Evolutionary conservation across 2,888 invertebrate genomes (phyloP).

Genomic region (Allolobophora icterica): DNA sequence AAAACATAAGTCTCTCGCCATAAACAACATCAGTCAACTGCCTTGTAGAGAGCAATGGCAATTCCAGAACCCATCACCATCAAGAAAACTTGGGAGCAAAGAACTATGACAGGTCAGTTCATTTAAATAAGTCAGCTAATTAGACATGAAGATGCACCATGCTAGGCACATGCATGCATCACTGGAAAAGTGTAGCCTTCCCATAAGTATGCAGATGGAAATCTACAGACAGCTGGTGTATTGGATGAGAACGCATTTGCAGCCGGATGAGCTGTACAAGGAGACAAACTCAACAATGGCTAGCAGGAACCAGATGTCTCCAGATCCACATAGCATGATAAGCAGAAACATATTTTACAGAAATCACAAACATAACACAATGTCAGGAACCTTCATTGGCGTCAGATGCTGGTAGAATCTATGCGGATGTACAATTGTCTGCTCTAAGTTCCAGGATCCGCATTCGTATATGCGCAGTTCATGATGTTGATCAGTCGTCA

Average conservation of each 20-base stretch:
- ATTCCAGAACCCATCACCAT: too few relatives aligned
- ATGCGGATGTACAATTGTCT: slow-evolving; percentile 64
- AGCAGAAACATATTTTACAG: neutral
- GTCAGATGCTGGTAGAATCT: slow-evolving; percentile 66
- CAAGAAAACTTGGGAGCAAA: too few relatives aligned
- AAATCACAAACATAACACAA: neutral
- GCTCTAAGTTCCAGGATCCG: slow-evolving; percentile 62
- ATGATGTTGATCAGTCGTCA: slow-evolving; percentile 65
- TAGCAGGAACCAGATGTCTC: neutral
- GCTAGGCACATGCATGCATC: too few relatives aligned
- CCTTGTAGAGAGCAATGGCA: too few relatives aligned
- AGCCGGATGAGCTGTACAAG: neutral
- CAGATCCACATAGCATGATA: neutral
- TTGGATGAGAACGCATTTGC: neutral
- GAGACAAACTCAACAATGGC: neutral
- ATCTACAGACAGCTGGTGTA: neutral
- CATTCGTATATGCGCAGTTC: slow-evolving; percentile 62
- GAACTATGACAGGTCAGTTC: too few relatives aligned
- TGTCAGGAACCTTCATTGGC: slow-evolving; percentile 61
- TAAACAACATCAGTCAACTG: too few relatives aligned
- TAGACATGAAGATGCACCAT: too few relatives aligned
- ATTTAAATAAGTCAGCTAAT: too few relatives aligned
- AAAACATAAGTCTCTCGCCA: too few relatives aligned
- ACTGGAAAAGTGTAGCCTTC: too few relatives aligned
- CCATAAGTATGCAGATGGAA: too few relatives aligned